A percentile compares a stretch with the other conserved stretches of the same genome.
Evolutionary conservation across 2,113 vertebrate genomes (phyloP).

Genomic region (Alouatta palliata): DNA sequence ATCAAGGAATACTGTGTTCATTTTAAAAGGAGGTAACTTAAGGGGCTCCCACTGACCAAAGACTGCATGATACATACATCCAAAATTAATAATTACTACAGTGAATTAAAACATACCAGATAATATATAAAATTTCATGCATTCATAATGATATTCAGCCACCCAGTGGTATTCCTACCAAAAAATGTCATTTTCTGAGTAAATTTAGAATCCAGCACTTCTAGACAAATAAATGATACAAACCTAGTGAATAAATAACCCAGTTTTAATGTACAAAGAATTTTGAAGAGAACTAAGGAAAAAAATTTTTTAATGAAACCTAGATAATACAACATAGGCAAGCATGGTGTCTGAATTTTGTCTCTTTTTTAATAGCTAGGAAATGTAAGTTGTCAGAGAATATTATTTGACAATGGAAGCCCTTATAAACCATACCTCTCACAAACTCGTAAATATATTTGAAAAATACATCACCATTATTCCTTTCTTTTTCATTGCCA

Average conservation of each 20-base stretch:
- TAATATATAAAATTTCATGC: neutral
- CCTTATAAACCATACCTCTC: neutral
- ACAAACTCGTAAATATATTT: conserved; percentile 5
- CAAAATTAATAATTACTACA: neutral
- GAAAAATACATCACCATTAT: conserved; percentile 31
- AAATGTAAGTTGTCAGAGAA: conserved; percentile 1
- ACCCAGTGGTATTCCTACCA: neutral
- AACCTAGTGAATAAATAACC: neutral
- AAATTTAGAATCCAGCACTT: neutral
- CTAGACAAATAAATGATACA: neutral
- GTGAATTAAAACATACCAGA: neutral
- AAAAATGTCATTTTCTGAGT: neutral
- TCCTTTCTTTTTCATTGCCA: conserved; percentile 23
- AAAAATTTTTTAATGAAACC: neutral
- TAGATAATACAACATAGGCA: neutral
- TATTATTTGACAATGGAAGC: conserved; percentile 37
- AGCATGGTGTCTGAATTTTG: neutral
- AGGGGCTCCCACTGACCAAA: neutral
- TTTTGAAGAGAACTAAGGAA: neutral
- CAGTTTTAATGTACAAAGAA: neutral
- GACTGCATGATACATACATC: neutral
- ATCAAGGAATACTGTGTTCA: neutral
- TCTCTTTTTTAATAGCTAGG: neutral
- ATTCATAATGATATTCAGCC: neutral
- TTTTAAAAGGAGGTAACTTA: neutral